Conservation (phyloP, 2,797 vertebrate genomes). For the Nannoperca obscura region DNA sequence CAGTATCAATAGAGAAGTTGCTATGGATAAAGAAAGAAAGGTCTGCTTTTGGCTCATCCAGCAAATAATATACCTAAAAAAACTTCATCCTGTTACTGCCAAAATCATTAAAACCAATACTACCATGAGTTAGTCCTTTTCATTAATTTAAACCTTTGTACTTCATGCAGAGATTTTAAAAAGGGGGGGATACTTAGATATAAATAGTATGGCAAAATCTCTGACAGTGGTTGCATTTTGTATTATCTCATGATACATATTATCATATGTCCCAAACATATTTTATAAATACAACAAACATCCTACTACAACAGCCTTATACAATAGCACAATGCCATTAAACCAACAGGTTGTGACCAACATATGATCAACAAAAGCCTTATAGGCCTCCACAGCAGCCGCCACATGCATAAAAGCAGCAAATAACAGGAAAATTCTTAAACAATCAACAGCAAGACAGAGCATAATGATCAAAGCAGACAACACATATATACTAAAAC, state of each 20-base stretch:
- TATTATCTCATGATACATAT: neutral
- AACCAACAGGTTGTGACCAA: neutral
- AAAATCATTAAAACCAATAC: neutral
- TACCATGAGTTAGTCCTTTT: too few species aligned
- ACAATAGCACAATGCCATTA: neutral
- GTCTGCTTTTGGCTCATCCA: neutral
- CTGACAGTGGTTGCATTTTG: neutral
- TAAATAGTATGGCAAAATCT: neutral
- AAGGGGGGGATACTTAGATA: neutral
- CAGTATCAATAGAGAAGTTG: neutral
- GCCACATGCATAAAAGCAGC: neutral
- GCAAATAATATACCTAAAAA: neutral
- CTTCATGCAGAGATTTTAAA: neutral
- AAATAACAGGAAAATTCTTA: neutral
- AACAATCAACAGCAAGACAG: too few species aligned
- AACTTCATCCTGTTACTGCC: neutral
- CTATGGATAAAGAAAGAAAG: neutral
- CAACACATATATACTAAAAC: neutral
- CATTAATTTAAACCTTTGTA: neutral
- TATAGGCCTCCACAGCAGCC: neutral
- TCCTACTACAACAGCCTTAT: neutral
- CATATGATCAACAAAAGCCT: neutral
- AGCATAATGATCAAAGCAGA: neutral
- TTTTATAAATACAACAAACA: neutral
- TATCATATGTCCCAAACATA: neutral